Evolutionary conservation across 2,888 invertebrate species (phyloP).

Genomic region (Dolichopus griseipennis): DNA sequence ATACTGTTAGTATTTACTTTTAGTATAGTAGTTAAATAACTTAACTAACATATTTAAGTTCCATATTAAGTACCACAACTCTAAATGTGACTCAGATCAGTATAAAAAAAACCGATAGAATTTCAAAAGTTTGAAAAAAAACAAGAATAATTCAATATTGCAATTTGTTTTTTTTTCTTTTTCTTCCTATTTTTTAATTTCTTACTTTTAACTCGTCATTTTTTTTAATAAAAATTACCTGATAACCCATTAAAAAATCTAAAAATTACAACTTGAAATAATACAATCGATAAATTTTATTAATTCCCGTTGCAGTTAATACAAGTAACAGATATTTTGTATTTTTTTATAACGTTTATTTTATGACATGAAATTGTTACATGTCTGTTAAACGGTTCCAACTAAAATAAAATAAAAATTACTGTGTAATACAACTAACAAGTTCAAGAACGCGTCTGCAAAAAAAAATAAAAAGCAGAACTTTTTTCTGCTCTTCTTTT

Average conservation of each 20-base stretch:
- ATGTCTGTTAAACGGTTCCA: background rate
- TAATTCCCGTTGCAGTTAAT: background rate
- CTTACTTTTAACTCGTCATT: background rate
- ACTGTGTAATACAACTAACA: background rate
- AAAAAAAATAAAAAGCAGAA: too few relatives aligned
- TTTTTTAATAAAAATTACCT: constrained; percentile 2
- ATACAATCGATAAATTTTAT: background rate
- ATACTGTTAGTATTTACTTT: too few relatives aligned
- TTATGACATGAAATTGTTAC: background rate
- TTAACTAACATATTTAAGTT: too few relatives aligned
- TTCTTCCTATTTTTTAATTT: background rate
- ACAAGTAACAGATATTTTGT: background rate
- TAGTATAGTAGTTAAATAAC: too few relatives aligned
- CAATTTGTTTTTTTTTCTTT: too few relatives aligned
- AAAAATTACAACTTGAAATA: background rate
- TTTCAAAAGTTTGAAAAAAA: too few relatives aligned
- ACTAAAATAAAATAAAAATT: background rate
- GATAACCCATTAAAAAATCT: background rate
- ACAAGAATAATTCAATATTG: background rate
- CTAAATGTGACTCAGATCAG: too few relatives aligned
- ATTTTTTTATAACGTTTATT: background rate
- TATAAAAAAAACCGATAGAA: too few relatives aligned
- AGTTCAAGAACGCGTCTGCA: background rate
- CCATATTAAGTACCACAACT: too few relatives aligned
- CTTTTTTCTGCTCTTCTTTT: too few relatives aligned